phyloP scores from a whole-genome alignment of 1,140 invertebrate species.

The Maniola jurtina region DNA sequence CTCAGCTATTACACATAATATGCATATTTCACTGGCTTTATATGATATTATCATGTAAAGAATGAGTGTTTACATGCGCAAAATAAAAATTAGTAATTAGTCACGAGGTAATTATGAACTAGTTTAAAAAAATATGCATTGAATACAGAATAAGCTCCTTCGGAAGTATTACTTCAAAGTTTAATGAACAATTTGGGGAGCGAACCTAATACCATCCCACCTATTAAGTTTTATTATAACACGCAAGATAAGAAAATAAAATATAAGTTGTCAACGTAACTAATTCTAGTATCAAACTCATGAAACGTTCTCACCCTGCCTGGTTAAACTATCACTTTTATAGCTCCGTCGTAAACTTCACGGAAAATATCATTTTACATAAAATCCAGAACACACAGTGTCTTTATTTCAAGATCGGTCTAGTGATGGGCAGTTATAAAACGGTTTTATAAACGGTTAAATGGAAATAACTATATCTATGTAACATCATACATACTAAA shows the following conservation, averaged over 20 bases:
- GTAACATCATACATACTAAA: too few species aligned
- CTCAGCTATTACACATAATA: too few species aligned
- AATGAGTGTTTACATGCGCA: too few species aligned
- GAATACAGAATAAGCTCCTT: too few species aligned
- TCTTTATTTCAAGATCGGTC: slow-evolving; percentile 32
- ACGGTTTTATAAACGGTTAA: neutral
- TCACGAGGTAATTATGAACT: too few species aligned
- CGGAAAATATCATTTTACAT: slow-evolving; percentile 44
- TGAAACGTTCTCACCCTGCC: slow-evolving; percentile 6
- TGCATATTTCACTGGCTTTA: too few species aligned
- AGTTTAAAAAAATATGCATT: too few species aligned
- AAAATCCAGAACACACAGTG: slow-evolving; percentile 25
- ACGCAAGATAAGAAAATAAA: neutral
- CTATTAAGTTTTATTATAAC: slow-evolving; percentile 3
- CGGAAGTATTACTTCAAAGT: neutral
- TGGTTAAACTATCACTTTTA: slow-evolving; percentile 16
- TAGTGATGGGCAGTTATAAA: neutral
- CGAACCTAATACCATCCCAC: neutral
- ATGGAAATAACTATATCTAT: neutral
- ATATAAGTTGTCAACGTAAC: slow-evolving; percentile 11
- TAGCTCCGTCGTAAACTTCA: slow-evolving; percentile 31
- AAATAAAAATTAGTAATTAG: too few species aligned
- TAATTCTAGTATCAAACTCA: slow-evolving; percentile 2
- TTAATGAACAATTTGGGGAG: neutral
- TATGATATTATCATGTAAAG: too few species aligned